phyloP scores from a whole-genome alignment of 1,140 invertebrate species.

The Drosophila burlai region DNA sequence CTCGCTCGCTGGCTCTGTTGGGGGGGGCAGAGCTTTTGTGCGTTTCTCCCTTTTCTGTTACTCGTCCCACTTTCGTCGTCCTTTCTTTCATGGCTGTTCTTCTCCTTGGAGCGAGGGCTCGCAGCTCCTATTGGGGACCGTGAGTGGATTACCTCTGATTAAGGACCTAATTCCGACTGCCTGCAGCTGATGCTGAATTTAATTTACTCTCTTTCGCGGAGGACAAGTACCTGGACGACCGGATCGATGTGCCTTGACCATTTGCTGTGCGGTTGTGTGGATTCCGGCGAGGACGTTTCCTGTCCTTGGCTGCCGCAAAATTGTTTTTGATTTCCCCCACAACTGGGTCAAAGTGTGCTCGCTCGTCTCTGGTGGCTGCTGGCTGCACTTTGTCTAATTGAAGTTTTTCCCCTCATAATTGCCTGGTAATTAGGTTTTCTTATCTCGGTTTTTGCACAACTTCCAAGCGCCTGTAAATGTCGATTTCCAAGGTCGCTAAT shows the following conservation, averaged over 20 bases:
- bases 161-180: constrained; percentile 21
- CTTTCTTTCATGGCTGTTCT: constrained; percentile 16
- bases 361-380: constrained; percentile 12
- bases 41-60: constrained; percentile 20
- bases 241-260: constrained; percentile 62
- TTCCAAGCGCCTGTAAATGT: constrained; percentile 15
- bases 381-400: constrained; percentile 46
- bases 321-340: constrained; percentile 35
- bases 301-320: constrained; percentile 48
- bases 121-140: constrained; percentile 6
- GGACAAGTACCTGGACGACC: constrained; percentile 12
- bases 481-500: constrained; percentile 32
- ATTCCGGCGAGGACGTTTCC: constrained; percentile 18
- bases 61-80: constrained; percentile 23
- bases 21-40: constrained; percentile 39
- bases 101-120: constrained; percentile 8
- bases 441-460: constrained; percentile 24
- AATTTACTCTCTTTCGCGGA: constrained; percentile 17
- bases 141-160: constrained; percentile 50
- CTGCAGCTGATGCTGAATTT: constrained; percentile 24
- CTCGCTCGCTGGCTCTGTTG: neutral
- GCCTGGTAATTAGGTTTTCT: constrained; percentile 42
- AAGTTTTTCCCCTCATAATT: constrained; percentile 40
- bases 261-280: constrained; percentile 42
- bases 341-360: constrained; percentile 51